Percentiles rank a stretch among this genome's conserved stretches.
Conservation (phyloP, 2,888 invertebrate species). For the Cynaeus angustus region DNA sequence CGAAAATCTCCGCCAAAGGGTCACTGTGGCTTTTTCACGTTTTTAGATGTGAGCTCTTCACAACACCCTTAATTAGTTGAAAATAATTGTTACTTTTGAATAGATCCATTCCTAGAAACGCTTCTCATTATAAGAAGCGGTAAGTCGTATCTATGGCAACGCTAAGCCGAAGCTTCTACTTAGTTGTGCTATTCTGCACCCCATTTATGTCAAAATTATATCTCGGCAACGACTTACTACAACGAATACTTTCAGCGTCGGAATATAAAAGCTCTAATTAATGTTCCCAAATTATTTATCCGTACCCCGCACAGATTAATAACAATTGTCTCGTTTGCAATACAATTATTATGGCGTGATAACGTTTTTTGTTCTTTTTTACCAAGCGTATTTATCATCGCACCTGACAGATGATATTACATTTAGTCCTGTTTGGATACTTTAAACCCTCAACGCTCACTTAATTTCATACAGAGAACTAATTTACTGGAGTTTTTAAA, state of each 20-base stretch:
- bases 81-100: slow-evolving; percentile 47
- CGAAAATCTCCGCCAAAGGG: slow-evolving; percentile 12
- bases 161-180: slow-evolving; percentile 56
- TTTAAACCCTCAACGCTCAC: slow-evolving; percentile 30
- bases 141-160: slow-evolving; percentile 59
- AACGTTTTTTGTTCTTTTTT: slow-evolving; percentile 29
- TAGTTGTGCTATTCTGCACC: slow-evolving; percentile 56
- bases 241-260: slow-evolving; percentile 36
- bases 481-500: slow-evolving; percentile 39
- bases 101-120: slow-evolving; percentile 48
- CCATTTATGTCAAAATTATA: slow-evolving; percentile 59
- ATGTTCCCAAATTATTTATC: slow-evolving; percentile 42
- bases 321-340: slow-evolving; percentile 21
- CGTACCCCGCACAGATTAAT: slow-evolving; percentile 29
- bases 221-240: slow-evolving; percentile 46
- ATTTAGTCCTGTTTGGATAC: slow-evolving; percentile 18
- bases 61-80: slow-evolving; percentile 34
- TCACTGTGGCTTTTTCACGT: slow-evolving; percentile 12
- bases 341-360: slow-evolving; percentile 30
- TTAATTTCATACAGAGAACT: slow-evolving; percentile 37
- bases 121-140: slow-evolving; percentile 53
- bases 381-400: slow-evolving; percentile 27
- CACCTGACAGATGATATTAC: slow-evolving; percentile 22
- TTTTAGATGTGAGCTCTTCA: slow-evolving; percentile 18
- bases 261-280: slow-evolving; percentile 48